phyloP scores from a whole-genome alignment of 2,888 invertebrate species.

The Parnassius apollo region DNA sequence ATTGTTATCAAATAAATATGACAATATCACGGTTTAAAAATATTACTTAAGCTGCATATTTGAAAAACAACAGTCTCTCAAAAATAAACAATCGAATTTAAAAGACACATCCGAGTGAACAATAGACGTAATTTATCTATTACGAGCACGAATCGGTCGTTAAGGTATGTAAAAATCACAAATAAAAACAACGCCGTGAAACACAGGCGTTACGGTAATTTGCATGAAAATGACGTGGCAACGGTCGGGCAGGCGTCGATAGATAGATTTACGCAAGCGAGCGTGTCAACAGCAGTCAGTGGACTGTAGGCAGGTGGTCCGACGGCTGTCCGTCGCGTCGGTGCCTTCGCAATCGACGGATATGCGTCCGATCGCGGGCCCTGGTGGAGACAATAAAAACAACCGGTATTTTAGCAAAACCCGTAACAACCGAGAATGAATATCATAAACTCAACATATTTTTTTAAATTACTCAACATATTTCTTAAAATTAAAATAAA shows the following conservation, averaged over 20 bases:
- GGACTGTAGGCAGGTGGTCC: constrained; percentile 37
- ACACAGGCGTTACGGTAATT: constrained; percentile 10
- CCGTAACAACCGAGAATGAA: not conserved
- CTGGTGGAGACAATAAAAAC: constrained; percentile 6
- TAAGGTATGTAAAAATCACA: not conserved
- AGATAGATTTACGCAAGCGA: constrained; percentile 30
- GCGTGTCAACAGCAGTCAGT: constrained; percentile 38
- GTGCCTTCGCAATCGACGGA: constrained; percentile 28
- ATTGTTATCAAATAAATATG: no score
- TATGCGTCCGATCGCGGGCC: constrained; percentile 2
- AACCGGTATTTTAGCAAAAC: constrained; percentile 7
- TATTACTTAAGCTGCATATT: no score
- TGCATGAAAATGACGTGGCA: constrained; percentile 23
- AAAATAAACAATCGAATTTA: no score
- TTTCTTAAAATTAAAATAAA: no score
- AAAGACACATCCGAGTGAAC: not conserved
- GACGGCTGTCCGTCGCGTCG: not conserved
- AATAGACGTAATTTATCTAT: not conserved
- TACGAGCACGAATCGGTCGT: not conserved
- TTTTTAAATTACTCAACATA: no score
- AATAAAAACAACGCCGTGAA: not conserved
- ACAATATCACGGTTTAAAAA: no score
- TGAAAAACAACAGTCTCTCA: no score
- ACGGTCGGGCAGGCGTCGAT: constrained; percentile 23
- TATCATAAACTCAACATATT: not conserved